Evolutionary conservation across 2,113 vertebrate species (phyloP), one percentile per base, ranked within the genome.

Genomic region (Odontesthes bonariensis): DNA sequence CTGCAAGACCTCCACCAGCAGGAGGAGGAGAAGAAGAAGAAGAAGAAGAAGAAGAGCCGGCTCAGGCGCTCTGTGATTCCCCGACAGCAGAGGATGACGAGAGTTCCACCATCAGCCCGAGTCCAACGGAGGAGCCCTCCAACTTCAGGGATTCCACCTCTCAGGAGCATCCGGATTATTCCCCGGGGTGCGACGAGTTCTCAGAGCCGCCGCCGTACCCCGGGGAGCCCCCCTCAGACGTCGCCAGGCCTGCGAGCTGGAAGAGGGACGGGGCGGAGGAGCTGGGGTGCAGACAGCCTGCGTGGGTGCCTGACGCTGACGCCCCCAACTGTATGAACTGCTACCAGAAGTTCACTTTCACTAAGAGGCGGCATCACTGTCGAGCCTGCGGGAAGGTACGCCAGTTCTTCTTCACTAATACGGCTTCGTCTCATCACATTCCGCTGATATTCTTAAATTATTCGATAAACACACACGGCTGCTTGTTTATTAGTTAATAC

Each of bases 271-370:
- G 90, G 27, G 27, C 49, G 32, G 55, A 91, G 46, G 66, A 91
- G 69, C 85, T 95, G 44, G 95, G 96, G 0, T 88, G 88, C 79
- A 95, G 94, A 61, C 97, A 98, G 59, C 98, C 98, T 0, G 60
- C 94, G 0, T 99, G 98, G 98, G 92, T 99, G 53, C 98, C 98
- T 0, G 98, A 99, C 83, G 94, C 96, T 6, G 96, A 98, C 82
- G 98, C 98, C 72, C 96, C 97, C 51, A 97, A 95, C 68, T 99
- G 98, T 81, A 98, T 98, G 96, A 96, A 93, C 80, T 99, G 98
- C 88, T 90, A 92, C 60, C 95, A 94, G 77, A 97, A 89, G 89
- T 99, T 99, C 90, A 99, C 97, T 0, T 99, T 99, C 80, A 99
- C 96, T 19, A 98, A 94, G 91, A 93, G 98, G 16, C 85, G 98